Conservation (phyloP, 2,113 vertebrate species). For the Sorex fumeus region DNA sequence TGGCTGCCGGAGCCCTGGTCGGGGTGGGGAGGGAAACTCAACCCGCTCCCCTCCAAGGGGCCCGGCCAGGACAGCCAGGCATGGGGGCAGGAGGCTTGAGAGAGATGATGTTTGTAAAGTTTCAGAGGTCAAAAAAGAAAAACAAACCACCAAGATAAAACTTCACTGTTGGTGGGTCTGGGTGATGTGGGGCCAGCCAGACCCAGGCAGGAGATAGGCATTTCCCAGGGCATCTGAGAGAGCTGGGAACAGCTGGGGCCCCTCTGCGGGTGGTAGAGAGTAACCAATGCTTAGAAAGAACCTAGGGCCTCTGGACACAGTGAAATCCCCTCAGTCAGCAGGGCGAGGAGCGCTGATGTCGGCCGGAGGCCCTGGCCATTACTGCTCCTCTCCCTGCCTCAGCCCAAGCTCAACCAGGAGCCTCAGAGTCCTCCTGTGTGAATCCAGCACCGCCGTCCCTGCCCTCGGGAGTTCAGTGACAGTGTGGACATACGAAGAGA, state of each 20-base stretch:
- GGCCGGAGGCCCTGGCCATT: too few relatives aligned
- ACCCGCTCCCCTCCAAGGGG: too few relatives aligned
- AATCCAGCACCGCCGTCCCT: neutral
- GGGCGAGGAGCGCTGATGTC: too few relatives aligned
- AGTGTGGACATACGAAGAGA: neutral
- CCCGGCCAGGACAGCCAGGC: too few relatives aligned
- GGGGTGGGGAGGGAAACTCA: too few relatives aligned
- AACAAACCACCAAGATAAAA: neutral
- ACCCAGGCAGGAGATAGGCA: too few relatives aligned
- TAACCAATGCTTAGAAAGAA: neutral
- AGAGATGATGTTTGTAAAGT: conserved; percentile 22
- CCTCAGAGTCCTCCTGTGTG: neutral
- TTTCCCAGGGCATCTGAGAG: neutral
- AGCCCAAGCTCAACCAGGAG: neutral
- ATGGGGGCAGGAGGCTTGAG: too few relatives aligned
- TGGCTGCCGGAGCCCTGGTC: too few relatives aligned
- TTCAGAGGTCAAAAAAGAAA: conserved; percentile 17
- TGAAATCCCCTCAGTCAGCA: neutral
- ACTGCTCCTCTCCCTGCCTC: neutral
- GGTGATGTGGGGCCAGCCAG: neutral
- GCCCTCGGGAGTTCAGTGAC: neutral
- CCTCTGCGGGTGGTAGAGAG: neutral
- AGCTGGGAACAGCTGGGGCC: neutral
- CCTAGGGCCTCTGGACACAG: neutral
- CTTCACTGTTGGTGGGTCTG: neutral